Conservation (phyloP, 2,113 vertebrate species). For the Galeopterus variegatus region DNA sequence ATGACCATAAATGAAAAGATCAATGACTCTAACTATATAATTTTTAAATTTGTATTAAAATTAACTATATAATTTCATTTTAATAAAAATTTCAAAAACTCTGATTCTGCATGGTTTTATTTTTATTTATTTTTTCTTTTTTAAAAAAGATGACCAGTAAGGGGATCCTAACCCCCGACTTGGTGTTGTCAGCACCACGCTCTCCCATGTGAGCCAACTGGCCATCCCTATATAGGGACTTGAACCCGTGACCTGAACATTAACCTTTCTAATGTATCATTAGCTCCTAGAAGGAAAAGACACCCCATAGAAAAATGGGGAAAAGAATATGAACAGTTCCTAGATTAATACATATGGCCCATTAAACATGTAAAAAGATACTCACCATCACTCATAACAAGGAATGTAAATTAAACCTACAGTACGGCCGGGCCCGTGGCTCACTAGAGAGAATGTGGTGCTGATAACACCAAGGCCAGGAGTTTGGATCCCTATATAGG, state of each 20-base stretch:
- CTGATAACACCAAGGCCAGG: too few species aligned
- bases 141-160: too few species aligned
- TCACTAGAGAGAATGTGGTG: too few species aligned
- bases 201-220: too few species aligned
- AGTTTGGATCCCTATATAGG: too few species aligned
- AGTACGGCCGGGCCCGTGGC: too few species aligned
- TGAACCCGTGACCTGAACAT: too few species aligned
- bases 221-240: neutral
- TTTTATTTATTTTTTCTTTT: too few species aligned
- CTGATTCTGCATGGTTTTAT: too few species aligned
- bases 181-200: too few species aligned
- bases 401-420: constrained; percentile 5
- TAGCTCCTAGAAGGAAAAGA: neutral
- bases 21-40: neutral
- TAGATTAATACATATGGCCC: neutral
- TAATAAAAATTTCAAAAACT: neutral
- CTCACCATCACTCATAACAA: neutral
- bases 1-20: neutral
- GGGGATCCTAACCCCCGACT: too few species aligned
- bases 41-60: neutral
- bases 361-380: constrained; percentile 8
- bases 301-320: neutral
- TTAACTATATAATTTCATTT: neutral
- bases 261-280: neutral
- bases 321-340: neutral